Percentiles rank a stretch among this genome's conserved stretches.
phyloP scores from a whole-genome alignment of 2,888 invertebrate genomes.

The Drosophila melanosoma region DNA sequence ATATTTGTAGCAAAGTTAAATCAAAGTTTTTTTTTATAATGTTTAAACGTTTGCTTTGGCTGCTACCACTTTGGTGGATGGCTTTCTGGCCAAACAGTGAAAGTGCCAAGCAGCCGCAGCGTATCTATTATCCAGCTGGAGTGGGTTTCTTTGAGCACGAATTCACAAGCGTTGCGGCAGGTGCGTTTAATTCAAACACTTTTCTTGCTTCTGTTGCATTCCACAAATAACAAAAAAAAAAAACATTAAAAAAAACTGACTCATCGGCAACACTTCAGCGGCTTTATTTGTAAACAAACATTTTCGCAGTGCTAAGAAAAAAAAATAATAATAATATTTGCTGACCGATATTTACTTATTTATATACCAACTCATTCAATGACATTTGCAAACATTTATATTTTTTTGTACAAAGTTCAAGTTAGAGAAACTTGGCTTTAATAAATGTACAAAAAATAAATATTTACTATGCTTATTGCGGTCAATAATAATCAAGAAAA shows the following conservation, averaged over 20 bases:
- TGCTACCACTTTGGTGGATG: conserved; percentile 35
- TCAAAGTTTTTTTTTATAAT: conserved; percentile 45
- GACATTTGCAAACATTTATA: neutral
- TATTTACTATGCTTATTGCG: neutral
- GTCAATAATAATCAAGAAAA: neutral
- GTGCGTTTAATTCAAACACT: conserved; percentile 37
- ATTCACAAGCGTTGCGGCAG: conserved; percentile 65
- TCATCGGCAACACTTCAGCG: neutral
- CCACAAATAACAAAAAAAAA: neutral
- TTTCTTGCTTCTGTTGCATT: neutral
- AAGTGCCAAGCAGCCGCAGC: conserved; percentile 52
- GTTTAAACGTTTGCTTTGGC: conserved; percentile 47
- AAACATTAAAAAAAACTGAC: neutral
- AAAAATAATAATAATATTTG: neutral
- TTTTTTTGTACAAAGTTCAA: neutral
- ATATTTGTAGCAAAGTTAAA: conserved; percentile 39
- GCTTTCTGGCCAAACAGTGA: conserved; percentile 53
- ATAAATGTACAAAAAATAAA: neutral
- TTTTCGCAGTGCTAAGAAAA: neutral
- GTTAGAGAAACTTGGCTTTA: no score
- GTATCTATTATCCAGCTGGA: conserved; percentile 63
- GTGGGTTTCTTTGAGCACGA: conserved; percentile 82
- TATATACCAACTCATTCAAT: neutral
- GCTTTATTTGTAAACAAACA: neutral
- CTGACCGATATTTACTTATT: neutral